phyloP scores from a whole-genome alignment of 2,113 vertebrate genomes.

The Hippoglossus stenolepis region DNA sequence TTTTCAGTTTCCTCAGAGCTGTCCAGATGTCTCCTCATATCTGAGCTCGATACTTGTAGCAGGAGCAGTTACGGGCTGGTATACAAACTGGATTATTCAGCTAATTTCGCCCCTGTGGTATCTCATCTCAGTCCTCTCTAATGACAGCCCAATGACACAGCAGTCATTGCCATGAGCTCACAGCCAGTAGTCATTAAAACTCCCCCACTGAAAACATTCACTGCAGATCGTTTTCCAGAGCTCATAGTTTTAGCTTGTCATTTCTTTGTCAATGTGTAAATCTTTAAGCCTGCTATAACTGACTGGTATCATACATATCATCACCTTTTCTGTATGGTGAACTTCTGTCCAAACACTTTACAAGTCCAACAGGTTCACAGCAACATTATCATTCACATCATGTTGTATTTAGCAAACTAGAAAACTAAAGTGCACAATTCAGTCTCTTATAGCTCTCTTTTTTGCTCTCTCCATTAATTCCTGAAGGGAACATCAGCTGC shows the following conservation, averaged over 20 bases:
- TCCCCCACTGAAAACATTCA: neutral
- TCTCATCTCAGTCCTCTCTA: slow-evolving; percentile 25
- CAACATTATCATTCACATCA: neutral
- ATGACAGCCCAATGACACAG: slow-evolving; percentile 45
- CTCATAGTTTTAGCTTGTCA: neutral
- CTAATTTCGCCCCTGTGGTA: slow-evolving; percentile 52
- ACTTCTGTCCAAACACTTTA: neutral
- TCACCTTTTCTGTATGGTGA: neutral
- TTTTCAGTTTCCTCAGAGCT: slow-evolving; percentile 5
- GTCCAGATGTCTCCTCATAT: slow-evolving; percentile 23
- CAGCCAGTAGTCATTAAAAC: slow-evolving; percentile 18
- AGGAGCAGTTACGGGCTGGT: slow-evolving; percentile 16
- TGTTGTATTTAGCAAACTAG: neutral
- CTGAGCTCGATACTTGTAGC: slow-evolving; percentile 17
- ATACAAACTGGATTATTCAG: slow-evolving; percentile 52
- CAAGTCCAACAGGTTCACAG: neutral
- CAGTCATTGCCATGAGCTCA: slow-evolving; percentile 26
- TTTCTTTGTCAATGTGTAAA: neutral
- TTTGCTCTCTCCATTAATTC: neutral
- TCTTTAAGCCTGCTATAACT: neutral
- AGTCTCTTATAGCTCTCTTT: neutral
- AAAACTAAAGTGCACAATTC: too few relatives aligned
- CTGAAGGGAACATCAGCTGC: neutral
- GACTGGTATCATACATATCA: neutral
- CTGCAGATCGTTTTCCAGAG: neutral